phyloP scores from a whole-genome alignment of 2,888 invertebrate genomes.

The Xiphydria camelus region DNA sequence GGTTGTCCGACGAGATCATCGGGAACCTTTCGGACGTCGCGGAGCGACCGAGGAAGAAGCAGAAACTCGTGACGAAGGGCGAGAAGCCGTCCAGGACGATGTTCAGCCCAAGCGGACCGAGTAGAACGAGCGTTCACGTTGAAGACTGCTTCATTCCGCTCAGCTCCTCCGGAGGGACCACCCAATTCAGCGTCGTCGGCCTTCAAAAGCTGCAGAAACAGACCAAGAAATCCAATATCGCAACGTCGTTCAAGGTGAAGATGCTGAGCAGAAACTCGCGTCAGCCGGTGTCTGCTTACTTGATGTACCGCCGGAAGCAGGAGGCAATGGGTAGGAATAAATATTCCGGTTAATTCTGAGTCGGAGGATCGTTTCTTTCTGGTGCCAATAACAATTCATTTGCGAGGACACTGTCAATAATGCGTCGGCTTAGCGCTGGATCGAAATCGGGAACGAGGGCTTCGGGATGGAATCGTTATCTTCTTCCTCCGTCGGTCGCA shows the following conservation, averaged over 20 bases:
- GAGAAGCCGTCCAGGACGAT: slow-evolving; percentile 28
- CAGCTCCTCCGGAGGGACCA: slow-evolving; percentile 41
- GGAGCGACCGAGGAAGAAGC: slow-evolving; percentile 18
- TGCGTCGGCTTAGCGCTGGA: too few species aligned
- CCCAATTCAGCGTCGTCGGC: slow-evolving; percentile 39
- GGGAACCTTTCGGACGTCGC: slow-evolving; percentile 35
- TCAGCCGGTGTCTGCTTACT: slow-evolving; percentile 37
- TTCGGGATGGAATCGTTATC: too few species aligned
- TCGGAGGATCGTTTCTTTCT: too few species aligned
- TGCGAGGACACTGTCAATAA: too few species aligned
- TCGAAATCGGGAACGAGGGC: too few species aligned
- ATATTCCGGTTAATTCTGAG: too few species aligned
- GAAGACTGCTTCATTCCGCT: slow-evolving; percentile 23
- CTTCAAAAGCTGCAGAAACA: slow-evolving; percentile 33
- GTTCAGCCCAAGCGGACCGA: slow-evolving; percentile 15
- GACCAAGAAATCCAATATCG: slow-evolving; percentile 23
- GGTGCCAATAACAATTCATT: too few species aligned
- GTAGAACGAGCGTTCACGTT: slow-evolving; percentile 10
- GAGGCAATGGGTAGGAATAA: slow-evolving; percentile 25
- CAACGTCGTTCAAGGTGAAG: slow-evolving; percentile 34
- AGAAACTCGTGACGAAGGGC: slow-evolving; percentile 19
- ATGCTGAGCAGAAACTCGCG: slow-evolving; percentile 42
- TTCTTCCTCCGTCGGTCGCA: too few species aligned
- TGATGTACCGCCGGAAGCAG: slow-evolving; percentile 39
- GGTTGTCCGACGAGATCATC: slow-evolving; percentile 37